Base-by-base conservation (phyloP, 2,113 vertebrate species). In the Circaetus cinerascens region DNA sequence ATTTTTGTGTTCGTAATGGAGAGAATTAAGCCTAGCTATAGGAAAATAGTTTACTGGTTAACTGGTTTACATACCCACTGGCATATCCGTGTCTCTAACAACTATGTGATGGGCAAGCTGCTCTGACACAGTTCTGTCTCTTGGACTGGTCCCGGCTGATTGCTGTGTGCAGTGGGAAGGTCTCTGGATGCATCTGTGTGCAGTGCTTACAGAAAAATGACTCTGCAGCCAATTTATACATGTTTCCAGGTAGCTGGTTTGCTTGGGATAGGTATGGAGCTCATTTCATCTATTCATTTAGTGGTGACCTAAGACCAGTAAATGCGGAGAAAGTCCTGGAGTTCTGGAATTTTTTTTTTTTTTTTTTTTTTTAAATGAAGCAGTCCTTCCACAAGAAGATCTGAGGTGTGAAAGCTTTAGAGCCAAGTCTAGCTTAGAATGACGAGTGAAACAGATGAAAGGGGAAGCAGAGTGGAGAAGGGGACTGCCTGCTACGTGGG, bases 401-500 rank as follows among this genome's bases (percentile, higher is more conserved):
- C 9, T 71, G 40, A 85, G 4, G 18, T 48, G 2, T 77, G 25
- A 51, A 53, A 81, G 36, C 21, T 87, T 74, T 55, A 71, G 40
- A 85, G 36, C 20, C 10, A 81, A 55, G 41, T 77, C 30, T 74
- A 9, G 3, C 55, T 88, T 85, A 51, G 40, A 36, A 64, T 48
- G 45, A 30, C 7, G 25, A 5, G 26, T 73, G 34, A 64, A 81
- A 84, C 1, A 1, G 15, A 5, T 48, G 17, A 27, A 80, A 59
- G 40, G 16, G 9, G 29, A 89, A 91, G 45, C 20, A 56, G 7
- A 83, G 13, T 3, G 0, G 27, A 80, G 43, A 67, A 76, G 19
- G 10, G 0, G 0, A 29, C 50, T 77, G 56, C 46, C 16, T 32
- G 9, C 57, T 16, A 3, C 1, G 0, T 11, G 4, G 10, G 11